Evolutionary conservation across 2,113 vertebrate species (phyloP).

Genomic region (Nesoenas mayeri): DNA sequence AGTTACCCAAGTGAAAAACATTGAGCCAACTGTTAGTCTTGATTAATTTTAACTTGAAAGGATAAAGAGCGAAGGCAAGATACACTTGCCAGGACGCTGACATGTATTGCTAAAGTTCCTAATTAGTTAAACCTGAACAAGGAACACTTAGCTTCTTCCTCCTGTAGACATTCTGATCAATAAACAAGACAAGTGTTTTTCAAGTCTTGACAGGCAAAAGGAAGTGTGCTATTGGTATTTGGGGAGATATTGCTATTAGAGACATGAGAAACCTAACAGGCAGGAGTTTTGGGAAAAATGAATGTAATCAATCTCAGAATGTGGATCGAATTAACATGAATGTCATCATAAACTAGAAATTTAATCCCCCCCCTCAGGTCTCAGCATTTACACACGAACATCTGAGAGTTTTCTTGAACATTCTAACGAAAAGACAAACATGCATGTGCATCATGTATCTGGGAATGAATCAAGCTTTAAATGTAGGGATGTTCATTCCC

Average conservation of each 20-base stretch:
- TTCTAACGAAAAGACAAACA: neutral
- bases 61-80: neutral
- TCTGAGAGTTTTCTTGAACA: neutral
- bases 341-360: neutral
- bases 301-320: neutral
- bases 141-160: neutral
- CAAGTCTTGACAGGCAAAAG: neutral
- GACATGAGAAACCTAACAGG: neutral
- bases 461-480: neutral
- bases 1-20: neutral
- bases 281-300: neutral
- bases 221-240: neutral
- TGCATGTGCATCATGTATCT: neutral
- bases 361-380: neutral
- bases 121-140: neutral
- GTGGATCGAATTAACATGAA: neutral
- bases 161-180: neutral
- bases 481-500: neutral
- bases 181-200: neutral
- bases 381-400: neutral
- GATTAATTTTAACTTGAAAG: neutral
- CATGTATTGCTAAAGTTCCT: neutral
- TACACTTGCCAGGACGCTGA: neutral
- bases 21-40: neutral
- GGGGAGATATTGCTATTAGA: neutral